Evolutionary conservation across 2,113 vertebrate genomes (phyloP).

Genomic region (Atrichornis clamosus): DNA sequence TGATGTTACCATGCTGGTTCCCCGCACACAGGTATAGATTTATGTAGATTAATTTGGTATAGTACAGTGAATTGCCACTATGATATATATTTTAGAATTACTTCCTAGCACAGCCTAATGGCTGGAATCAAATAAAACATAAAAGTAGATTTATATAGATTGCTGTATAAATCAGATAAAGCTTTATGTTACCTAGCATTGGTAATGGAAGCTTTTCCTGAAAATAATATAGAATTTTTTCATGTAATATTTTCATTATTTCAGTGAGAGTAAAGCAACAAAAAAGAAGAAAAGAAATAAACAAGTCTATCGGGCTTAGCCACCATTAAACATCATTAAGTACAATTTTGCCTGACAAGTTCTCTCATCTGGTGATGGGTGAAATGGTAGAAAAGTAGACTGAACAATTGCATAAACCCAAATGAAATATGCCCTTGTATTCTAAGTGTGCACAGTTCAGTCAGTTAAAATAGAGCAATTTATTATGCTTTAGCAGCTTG

Average conservation of each 20-base stretch:
- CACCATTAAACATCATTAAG: slow-evolving; percentile 73
- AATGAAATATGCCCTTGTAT: slow-evolving; percentile 69
- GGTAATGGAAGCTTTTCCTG: slow-evolving; percentile 59
- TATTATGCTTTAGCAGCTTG: slow-evolving; percentile 61
- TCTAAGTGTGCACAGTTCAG: slow-evolving; percentile 63
- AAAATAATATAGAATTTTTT: slow-evolving; percentile 65
- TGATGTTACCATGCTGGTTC: slow-evolving; percentile 34
- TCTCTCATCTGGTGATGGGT: slow-evolving; percentile 65
- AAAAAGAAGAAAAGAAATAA: slow-evolving; percentile 54
- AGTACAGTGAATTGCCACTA: slow-evolving; percentile 62
- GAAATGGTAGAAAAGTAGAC: slow-evolving; percentile 62
- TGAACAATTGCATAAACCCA: slow-evolving; percentile 66
- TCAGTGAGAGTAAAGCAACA: slow-evolving; percentile 65
- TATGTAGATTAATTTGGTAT: slow-evolving; percentile 73
- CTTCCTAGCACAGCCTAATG: slow-evolving; percentile 73
- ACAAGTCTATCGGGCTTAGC: slow-evolving; percentile 52
- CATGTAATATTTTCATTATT: slow-evolving; percentile 72
- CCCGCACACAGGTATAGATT: slow-evolving; percentile 67
- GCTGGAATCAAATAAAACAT: slow-evolving; percentile 77
- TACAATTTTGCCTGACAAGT: slow-evolving; percentile 72
- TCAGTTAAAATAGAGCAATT: slow-evolving; percentile 69
- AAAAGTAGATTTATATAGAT: slow-evolving; percentile 77
- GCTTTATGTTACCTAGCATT: slow-evolving; percentile 65
- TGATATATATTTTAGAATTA: slow-evolving; percentile 72
- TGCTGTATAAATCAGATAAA: slow-evolving; percentile 75